phyloP scores from a whole-genome alignment of 2,797 vertebrate species.

The Crenuchus spilurus region DNA sequence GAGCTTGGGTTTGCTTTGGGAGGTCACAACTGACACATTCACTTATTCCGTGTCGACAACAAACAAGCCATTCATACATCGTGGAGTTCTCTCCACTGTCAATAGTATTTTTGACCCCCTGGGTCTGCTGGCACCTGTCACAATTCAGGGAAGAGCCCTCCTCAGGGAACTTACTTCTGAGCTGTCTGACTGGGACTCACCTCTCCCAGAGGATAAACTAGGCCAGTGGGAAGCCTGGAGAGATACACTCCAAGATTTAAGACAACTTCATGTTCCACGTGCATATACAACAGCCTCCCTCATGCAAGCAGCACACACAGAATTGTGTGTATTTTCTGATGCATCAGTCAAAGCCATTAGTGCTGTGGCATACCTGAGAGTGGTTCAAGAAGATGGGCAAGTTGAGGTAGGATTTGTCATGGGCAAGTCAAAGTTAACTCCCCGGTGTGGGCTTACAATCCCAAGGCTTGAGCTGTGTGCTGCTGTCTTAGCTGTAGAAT shows the following conservation, averaged over 20 bases:
- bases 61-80: not conserved
- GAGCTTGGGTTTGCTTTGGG: not conserved
- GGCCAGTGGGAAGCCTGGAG: not conserved
- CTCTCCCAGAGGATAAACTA: not conserved
- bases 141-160: conserved; percentile 7
- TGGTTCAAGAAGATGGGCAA: not conserved
- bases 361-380: conserved; percentile 16
- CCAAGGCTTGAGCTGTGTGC: not conserved
- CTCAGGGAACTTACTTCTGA: not conserved
- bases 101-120: conserved; percentile 15
- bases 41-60: not conserved
- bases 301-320: not conserved
- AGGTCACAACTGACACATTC: not conserved
- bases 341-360: conserved; percentile 13
- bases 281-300: not conserved
- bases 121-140: conserved; percentile 11
- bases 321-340: conserved; percentile 32
- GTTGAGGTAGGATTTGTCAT: not conserved
- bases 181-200: conserved; percentile 6
- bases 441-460: not conserved
- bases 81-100: conserved; percentile 13
- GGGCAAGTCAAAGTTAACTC: conserved; percentile 36
- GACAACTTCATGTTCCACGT: not conserved
- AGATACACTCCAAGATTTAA: conserved; percentile 14
- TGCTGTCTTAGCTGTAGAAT: not conserved